Evolutionary conservation across 2,888 invertebrate genomes (phyloP), one percentile per base, ranked within the genome.

Genomic region (Pyrocoelia pectoralis): DNA sequence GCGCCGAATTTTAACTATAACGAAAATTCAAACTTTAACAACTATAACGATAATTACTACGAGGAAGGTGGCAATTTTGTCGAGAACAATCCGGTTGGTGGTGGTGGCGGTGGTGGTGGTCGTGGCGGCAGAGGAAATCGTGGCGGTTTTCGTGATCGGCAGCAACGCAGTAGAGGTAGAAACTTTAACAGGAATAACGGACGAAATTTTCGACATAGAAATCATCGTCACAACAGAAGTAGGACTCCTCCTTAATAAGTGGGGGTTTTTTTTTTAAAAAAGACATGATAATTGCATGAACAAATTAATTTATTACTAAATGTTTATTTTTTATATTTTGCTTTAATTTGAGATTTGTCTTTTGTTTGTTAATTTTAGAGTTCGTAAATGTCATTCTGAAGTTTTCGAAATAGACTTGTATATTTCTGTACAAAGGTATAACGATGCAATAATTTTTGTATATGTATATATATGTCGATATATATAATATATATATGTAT

Each of bases 1-100:
- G 79, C 77, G 1, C 76, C 74, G 5, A 73, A 74, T 0, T 75
- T 61, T 41, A 67, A 62, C 41, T 71, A 59, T 61, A 61, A 58
- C 38, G 68, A 66, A 41, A 65, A 64, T 46, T 49, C 56, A 14
- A 57, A 57, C 28, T 60, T 14, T 33, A 62, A 67, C 41, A 59
- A 64, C 17, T 70, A 66, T 24, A 84, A 68, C 33, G 84, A 85
- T 73, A 84, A 85, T 67, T 85, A 85, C 75, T 86, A 83, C 70
- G 80, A 78, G 61, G 64, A 66, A 13, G 70, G 71, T 1, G 57
- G 64, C 41, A 69, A 69, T 56, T 65, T 69, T 28, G 61, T 59
- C 43, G 55, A 65, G 65, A 62, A 67, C 48, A 68, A 65, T 63
- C 61, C 41, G 12, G 13, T 5, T 2, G 48, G 54, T 0, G 33